Base-by-base conservation (phyloP, 1,140 invertebrate genomes). In the Trachymyrmex septentrionalis region DNA sequence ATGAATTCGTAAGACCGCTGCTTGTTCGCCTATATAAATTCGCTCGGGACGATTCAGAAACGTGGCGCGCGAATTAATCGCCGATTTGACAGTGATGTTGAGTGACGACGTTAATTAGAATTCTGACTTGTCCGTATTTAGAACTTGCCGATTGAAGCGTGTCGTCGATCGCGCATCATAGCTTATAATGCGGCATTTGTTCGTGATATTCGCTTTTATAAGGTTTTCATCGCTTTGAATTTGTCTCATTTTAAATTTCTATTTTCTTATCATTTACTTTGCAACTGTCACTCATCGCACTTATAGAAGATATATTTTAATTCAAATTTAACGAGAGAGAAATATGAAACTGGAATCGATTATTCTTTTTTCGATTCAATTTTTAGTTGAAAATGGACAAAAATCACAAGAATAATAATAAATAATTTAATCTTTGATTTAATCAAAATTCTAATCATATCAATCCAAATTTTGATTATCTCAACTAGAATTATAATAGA, bases 31-130 rank as follows among this genome's bases (percentile, higher is more conserved):
- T 76, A 55, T 48, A 78, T 72, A 86, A 90, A 89, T 89, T 78
- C 85, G 78, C 21, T 57, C 87, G 59, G 10, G 9, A 34, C 50
- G 85, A 38, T 87, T 57, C 55, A 89, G 88, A 89, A 90, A 90
- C 88, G 88, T 87, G 88, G 85, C 66, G 38, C 38, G 88, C 64
- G 76, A 89, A 75, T 48, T 90, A 89, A 90, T 90, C 81, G 75
- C 21, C 61, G 85, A 66, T 78, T 90, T 89, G 85, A 87, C 87
- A 87, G 85, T 89, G 85, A 90, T 57, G 72, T 85, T 84, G 87
- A 64, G 48, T 61, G 80, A 82, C 71, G 64, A 21, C 53, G 73
- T 64, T 67, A 78, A 89, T 87, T 80, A 77, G 61, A 50, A 87
- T 89, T 87, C 77, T 30, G 72, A 16, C 19, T 61, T 61, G 88